Evolutionary conservation across 2,113 vertebrate species (phyloP), one percentile per base, ranked within the genome.

Genomic region (Sialia sialis): DNA sequence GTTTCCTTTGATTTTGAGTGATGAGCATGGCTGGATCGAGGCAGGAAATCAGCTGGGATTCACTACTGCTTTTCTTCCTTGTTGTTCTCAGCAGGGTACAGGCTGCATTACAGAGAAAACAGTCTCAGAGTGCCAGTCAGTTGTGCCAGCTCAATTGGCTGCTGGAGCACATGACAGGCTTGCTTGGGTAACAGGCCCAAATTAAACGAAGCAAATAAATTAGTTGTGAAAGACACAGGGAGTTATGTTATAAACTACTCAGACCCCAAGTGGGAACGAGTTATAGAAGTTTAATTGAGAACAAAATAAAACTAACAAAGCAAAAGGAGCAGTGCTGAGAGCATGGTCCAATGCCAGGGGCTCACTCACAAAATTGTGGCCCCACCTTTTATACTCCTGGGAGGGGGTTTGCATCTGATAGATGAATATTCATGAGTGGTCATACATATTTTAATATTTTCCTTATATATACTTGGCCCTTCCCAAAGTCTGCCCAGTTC

Each of bases 11-110:
- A 11, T 85, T 90, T 66, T 90, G 38, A n/a, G 16, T 78, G 34
- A 70, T 74, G 21, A 84, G 13, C 15, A n/a, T 16, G 21, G 21
- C 41, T 78, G 48, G 29, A 75, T 20, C 2, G 6, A 84, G 25
- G 25, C 60, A 90, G 19, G 36, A 41, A 81, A 58, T 66, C 7
- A 1, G 1, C 25, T 82, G 25, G 16, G 64, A 58, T 70, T 82
- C 41, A 44, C 41, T 36, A 7, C 32, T 0, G 0, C 1, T 1
- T 70, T 69, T 85, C 27, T 85, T 67, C 21, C 27, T 0, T 0
- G 7, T 6, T 60, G n/a, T n/a, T 85, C 46, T 69, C 74, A 87
- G 64, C 36, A 62, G 60, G 18, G 11, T 34, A 27, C 18, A 52
- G 46, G 9, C 69, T 95, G 34, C 38, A 74, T 17, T 44, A 48